phyloP scores from a whole-genome alignment of 92 coral and sea anemone species.

The Umimayanthus kanabou region DNA sequence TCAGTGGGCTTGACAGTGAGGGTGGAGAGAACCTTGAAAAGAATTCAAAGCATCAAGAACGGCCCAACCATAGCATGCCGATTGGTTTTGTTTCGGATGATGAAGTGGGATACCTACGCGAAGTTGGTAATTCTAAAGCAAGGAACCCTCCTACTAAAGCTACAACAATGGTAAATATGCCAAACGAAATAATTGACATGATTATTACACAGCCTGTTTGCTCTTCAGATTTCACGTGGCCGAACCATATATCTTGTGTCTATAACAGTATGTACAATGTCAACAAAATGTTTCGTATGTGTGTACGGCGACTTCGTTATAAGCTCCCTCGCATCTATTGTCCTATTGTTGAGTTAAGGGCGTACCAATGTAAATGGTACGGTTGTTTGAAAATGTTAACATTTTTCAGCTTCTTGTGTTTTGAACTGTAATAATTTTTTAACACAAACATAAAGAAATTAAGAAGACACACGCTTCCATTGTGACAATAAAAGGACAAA shows the following conservation, averaged over 20 bases:
- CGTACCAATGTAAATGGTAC: no score
- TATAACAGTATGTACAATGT: not conserved
- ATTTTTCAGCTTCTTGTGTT: not conserved
- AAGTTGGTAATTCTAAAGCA: not conserved
- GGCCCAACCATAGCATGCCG: not conserved
- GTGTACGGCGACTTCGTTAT: not conserved
- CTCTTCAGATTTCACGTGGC: slow-evolving; percentile 11
- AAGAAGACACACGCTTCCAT: no score
- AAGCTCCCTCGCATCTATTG: not conserved
- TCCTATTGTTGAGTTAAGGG: not conserved
- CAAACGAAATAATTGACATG: not conserved
- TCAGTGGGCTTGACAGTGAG: not conserved
- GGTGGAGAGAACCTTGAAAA: not conserved
- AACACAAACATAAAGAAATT: no score
- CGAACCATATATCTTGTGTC: not conserved
- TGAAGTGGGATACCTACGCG: not conserved
- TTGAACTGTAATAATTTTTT: no score
- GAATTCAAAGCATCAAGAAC: not conserved
- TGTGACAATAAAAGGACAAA: no score
- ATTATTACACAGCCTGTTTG: slow-evolving; percentile 12
- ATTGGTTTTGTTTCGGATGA: not conserved
- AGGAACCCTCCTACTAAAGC: not conserved
- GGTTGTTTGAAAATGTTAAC: not conserved
- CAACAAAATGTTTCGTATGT: not conserved
- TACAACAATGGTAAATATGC: not conserved